These are phyloP conservation scores for Spizaetus ornatus DNA, from an alignment of 2,113 vertebrate species.

Conservation along the genomic window DNA sequence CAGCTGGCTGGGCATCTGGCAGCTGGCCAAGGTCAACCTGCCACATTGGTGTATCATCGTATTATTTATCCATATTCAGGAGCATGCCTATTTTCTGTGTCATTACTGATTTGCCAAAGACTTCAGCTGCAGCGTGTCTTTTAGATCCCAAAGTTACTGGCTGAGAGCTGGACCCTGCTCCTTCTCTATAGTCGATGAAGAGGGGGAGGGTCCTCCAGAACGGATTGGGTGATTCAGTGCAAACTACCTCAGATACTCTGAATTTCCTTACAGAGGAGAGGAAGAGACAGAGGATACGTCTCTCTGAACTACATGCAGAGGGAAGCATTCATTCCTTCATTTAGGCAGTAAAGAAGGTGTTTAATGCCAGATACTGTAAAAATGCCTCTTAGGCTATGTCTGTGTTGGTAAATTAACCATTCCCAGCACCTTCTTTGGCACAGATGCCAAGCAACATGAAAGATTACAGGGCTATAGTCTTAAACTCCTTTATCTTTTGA, in stretches of 20 bases:
- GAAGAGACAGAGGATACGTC: neutral
- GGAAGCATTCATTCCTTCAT: neutral
- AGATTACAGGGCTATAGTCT: neutral
- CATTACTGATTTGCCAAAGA: neutral
- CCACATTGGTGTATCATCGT: neutral
- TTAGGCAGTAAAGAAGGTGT: neutral
- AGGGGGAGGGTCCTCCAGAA: neutral
- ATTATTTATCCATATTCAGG: neutral
- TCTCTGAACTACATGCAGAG: neutral
- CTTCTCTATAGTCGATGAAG: neutral
- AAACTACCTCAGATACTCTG: neutral
- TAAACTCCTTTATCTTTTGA: neutral
- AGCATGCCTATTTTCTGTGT: neutral
- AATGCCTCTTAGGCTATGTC: neutral
- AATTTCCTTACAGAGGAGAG: neutral
- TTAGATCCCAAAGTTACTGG: neutral
- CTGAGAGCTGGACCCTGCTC: neutral
- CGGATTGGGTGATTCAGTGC: neutral
- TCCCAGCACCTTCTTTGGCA: neutral
- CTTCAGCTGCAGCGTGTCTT: neutral
- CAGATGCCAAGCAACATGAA: neutral
- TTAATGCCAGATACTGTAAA: neutral
- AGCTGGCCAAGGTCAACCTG: neutral
- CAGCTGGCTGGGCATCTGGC: neutral
- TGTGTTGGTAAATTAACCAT: neutral